Evolutionary conservation across 2,797 vertebrate genomes (phyloP).

Genomic region (Urocyon cinereoargenteus): DNA sequence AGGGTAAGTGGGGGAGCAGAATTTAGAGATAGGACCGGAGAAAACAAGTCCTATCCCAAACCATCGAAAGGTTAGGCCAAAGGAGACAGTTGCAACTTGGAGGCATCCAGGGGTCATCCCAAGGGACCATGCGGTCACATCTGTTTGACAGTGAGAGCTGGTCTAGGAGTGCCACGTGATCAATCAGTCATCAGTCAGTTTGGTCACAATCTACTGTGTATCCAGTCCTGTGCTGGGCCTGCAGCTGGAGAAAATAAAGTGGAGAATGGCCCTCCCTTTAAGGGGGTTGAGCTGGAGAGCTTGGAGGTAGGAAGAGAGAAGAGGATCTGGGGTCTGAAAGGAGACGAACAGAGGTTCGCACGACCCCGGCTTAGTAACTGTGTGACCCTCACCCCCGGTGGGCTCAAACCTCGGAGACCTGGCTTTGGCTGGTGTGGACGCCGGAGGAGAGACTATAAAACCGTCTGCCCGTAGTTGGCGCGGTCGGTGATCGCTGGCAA

Average conservation of each 20-base stretch:
- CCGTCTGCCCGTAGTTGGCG: not conserved
- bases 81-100: not conserved
- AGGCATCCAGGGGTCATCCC: not conserved
- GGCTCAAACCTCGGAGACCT: not conserved
- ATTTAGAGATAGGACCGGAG: not conserved
- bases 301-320: not conserved
- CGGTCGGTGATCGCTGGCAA: not conserved
- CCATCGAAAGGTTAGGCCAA: not conserved
- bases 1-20: not conserved
- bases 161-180: constrained; percentile 53
- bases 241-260: not conserved
- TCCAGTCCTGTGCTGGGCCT: not conserved
- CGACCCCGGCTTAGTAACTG: not conserved
- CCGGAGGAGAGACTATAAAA: not conserved
- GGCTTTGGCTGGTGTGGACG: not conserved
- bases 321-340: not conserved
- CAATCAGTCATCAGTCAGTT: not conserved
- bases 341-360: not conserved
- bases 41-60: not conserved
- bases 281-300: not conserved
- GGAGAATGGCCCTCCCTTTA: not conserved
- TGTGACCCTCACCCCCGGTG: not conserved
- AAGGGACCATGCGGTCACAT: constrained; percentile 12
- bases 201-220: not conserved
- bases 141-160: constrained; percentile 50